Evolutionary conservation across 2,888 invertebrate species (phyloP).

Genomic region (Mechanitis messenoides): DNA sequence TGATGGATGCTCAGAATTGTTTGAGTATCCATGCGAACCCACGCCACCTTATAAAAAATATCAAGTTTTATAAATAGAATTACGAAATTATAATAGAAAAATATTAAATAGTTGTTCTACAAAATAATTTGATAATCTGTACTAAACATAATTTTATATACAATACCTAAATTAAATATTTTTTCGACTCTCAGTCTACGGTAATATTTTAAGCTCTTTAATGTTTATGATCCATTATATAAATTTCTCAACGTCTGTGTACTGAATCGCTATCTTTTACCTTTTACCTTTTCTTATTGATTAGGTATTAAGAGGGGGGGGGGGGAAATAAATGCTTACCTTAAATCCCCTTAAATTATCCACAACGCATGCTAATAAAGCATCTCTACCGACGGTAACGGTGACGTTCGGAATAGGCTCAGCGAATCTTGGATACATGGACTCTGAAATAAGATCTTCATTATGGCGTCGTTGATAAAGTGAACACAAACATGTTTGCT

Average conservation of each 20-base stretch:
- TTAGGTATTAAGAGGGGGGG: too few species aligned
- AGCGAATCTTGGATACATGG: conserved; percentile 87
- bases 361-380: conserved; percentile 90
- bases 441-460: conserved; percentile 70
- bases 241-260: too few species aligned
- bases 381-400: conserved; percentile 90
- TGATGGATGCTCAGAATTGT: conserved; percentile 94
- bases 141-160: too few species aligned
- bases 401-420: conserved; percentile 94
- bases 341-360: conserved; percentile 91
- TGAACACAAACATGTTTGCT: conserved; percentile 58
- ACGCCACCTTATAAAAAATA: conserved; percentile 83
- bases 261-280: too few species aligned
- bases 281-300: too few species aligned
- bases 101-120: too few species aligned
- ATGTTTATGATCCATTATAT: too few species aligned
- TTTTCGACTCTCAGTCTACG: too few species aligned
- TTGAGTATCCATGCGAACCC: conserved; percentile 95
- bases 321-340: conserved; percentile 65
- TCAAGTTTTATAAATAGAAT: background rate
- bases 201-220: too few species aligned
- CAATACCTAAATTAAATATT: too few species aligned
- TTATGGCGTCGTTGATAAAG: conserved; percentile 28
- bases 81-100: too few species aligned
- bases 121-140: too few species aligned